phyloP scores from a whole-genome alignment of 2,113 vertebrate species.

The Proterorhinus semilunaris region DNA sequence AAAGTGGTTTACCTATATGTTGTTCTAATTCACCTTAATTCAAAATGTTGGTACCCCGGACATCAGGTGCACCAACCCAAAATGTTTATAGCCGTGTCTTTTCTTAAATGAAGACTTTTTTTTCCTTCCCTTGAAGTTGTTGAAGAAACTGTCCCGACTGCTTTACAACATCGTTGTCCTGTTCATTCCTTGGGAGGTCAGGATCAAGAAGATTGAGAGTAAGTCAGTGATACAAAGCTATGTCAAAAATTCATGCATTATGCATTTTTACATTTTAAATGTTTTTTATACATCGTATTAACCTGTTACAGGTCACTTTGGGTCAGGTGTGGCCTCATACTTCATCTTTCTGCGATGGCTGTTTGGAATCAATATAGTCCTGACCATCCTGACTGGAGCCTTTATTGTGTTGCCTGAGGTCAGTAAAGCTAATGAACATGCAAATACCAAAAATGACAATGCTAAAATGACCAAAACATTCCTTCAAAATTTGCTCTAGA shows the following conservation, averaged over 20 bases:
- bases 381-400: constrained; percentile 93
- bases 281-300: not conserved
- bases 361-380: constrained; percentile 95
- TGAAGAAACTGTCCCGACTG: constrained; percentile 86
- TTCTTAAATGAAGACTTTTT: not conserved
- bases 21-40: too few species aligned
- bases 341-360: constrained; percentile 98
- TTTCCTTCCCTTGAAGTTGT: constrained; percentile 76
- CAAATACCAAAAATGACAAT: not conserved
- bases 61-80: too few species aligned
- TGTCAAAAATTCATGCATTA: not conserved
- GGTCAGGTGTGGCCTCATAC: constrained; percentile 96
- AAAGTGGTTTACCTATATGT: too few species aligned
- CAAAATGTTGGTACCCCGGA: too few species aligned
- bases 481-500: not conserved
- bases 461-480: not conserved
- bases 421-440: constrained; percentile 39
- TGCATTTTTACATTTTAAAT: not conserved
- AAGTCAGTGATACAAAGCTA: constrained; percentile 54
- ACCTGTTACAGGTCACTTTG: constrained; percentile 88
- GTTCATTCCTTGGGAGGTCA: constrained; percentile 97
- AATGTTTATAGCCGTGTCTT: too few species aligned
- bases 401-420: constrained; percentile 98
- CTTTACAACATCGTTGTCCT: constrained; percentile 89
- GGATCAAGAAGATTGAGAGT: constrained; percentile 99